These are phyloP conservation scores for Tetramorium parvispinum DNA, from an alignment of 1,140 invertebrate genomes.

Conservation along the genomic window DNA sequence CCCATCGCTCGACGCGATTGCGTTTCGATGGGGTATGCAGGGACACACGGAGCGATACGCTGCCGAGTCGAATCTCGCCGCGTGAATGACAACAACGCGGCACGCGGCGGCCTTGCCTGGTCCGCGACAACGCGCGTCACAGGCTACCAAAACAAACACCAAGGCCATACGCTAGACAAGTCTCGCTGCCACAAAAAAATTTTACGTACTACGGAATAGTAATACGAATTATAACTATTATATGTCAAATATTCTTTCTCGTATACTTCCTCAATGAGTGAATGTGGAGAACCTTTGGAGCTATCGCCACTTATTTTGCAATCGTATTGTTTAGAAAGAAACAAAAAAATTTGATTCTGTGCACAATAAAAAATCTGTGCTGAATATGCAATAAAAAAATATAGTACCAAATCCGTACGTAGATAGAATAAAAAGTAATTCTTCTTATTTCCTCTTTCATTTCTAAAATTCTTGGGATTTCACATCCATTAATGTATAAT, in stretches of 20 bases:
- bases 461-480: background rate
- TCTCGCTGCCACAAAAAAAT: background rate
- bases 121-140: background rate
- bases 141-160: background rate
- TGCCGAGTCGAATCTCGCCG: background rate
- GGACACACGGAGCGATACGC: background rate
- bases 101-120: background rate
- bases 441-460: background rate
- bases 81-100: slow-evolving; percentile 2
- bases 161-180: background rate
- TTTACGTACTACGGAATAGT: background rate
- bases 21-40: background rate
- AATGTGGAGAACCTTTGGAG: no score
- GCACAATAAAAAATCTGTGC: no score
- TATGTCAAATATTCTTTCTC: background rate
- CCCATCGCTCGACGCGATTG: background rate
- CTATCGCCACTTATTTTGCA: background rate
- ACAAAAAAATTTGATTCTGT: background rate
- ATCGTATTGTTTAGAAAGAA: background rate
- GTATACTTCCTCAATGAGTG: no score
- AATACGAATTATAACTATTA: background rate
- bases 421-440: no score
- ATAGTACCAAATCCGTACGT: background rate
- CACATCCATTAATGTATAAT: background rate
- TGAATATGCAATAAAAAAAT: background rate